Conservation (phyloP, 2,797 vertebrate species). For the Thamnophis elegans region DNA sequence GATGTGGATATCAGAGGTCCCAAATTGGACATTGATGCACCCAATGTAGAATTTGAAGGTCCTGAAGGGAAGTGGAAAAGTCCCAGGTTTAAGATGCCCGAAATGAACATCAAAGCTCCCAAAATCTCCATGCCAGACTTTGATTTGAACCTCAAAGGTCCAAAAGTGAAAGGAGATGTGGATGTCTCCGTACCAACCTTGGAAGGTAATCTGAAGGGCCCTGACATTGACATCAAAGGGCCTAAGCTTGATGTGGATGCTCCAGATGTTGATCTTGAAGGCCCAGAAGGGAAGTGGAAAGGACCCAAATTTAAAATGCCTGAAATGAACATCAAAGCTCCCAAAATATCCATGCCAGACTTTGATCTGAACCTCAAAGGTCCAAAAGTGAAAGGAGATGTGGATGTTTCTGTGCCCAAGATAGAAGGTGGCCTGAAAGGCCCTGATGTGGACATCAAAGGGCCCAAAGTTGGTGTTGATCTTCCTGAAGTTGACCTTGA, state of each 20-base stretch:
- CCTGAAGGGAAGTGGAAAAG: background rate
- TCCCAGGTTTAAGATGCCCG: no score
- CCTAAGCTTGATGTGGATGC: background rate
- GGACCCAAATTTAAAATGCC: background rate
- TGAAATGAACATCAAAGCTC: background rate
- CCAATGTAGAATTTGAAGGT: no score
- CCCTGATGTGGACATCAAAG: background rate
- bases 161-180: background rate
- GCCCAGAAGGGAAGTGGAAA: background rate
- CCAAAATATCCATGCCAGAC: slow-evolving; percentile 39
- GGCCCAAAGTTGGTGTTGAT: slow-evolving; percentile 51
- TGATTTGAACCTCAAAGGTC: background rate
- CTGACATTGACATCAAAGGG: slow-evolving; percentile 56
- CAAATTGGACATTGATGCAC: background rate
- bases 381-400: background rate
- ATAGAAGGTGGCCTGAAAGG: background rate
- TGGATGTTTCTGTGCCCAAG: background rate
- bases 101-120: background rate
- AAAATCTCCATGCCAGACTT: slow-evolving; percentile 7
- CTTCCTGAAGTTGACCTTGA: slow-evolving; percentile 48
- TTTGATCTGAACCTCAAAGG: slow-evolving; percentile 59
- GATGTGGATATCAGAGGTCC: background rate
- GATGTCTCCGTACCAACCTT: background rate
- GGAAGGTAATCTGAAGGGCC: slow-evolving; percentile 19
- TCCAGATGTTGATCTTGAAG: slow-evolving; percentile 39